Percentiles rank a stretch among this genome's conserved stretches.
phyloP scores from a whole-genome alignment of 2,888 invertebrate genomes.

The Neoascia interrupta region DNA sequence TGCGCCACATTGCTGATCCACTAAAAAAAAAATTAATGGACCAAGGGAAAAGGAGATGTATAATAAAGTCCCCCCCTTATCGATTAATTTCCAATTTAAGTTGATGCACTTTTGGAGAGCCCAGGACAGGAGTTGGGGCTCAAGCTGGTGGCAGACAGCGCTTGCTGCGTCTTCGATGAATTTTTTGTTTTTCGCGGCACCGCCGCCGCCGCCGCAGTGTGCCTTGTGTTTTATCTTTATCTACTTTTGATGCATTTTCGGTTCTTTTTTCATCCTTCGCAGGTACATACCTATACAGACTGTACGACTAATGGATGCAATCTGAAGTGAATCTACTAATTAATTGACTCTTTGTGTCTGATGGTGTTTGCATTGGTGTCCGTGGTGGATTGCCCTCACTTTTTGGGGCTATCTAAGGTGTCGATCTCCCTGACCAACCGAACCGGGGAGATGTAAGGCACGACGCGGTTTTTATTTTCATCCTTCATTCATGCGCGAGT shows the following conservation, averaged over 20 bases:
- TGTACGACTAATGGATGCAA: constrained; percentile 71
- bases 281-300: not conserved
- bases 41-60: not conserved
- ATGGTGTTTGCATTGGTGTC: constrained; percentile 67
- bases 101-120: constrained; percentile 60
- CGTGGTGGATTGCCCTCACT: constrained; percentile 48
- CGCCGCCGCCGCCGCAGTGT: not conserved
- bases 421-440: constrained; percentile 40
- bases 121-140: constrained; percentile 23
- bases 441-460: constrained; percentile 45
- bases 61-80: constrained; percentile 36
- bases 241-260: not conserved
- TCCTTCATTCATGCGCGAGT: too few species aligned
- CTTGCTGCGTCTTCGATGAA: constrained; percentile 43
- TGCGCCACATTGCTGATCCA: constrained; percentile 31
- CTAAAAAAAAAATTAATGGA: not conserved
- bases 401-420: constrained; percentile 55
- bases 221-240: not conserved
- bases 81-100: constrained; percentile 70
- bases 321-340: constrained; percentile 79
- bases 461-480: not conserved
- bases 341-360: constrained; percentile 80
- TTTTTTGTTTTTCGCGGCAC: constrained; percentile 13
- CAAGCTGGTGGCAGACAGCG: constrained; percentile 41
- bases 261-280: not conserved